Base-by-base conservation (phyloP, 2,888 invertebrate genomes). In the Drosophila acutilabella region DNA sequence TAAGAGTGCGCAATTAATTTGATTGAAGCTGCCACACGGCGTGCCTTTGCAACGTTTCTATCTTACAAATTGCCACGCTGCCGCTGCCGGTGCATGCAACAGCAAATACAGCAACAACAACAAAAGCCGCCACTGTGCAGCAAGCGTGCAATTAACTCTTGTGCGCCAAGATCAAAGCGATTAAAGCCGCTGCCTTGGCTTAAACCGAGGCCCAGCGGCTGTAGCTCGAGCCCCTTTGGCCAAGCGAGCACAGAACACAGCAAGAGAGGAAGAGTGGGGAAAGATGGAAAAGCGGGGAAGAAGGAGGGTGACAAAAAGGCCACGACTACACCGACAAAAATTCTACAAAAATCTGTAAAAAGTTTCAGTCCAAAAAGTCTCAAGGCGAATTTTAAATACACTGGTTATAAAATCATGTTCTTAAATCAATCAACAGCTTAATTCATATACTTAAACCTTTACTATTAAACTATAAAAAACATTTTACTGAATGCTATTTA, bases 11-110 rank as follows among this genome's bases (percentile, higher is more conserved):
- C 89, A 91, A 91, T 91, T 91, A 91, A 91, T 90, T 91, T 91
- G 91, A 91, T 91, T 91, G 91, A 90, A 90, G 89, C 90, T 88
- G 91, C 91, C 91, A 91, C 91, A 88, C 89, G 82, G 89, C 81
- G 74, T 78, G 88, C 77, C 80, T 73, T 44, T 73, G 69, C 82
- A 78, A 80, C 79, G 78, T 74, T 88, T 81, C 86, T 83, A 90
- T 80, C 67, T 73, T 70, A 84, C 85, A 83, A 83, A 83, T 88
- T 88, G 83, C 86, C 71, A 64, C 69, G 59, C 79, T 62, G 71
- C 69, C 69, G 59, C 79, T 62, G 71, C 69, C 64, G 71, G 51
- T 56, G 64, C 64, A 51, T 26, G 51, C 53, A 66, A 53, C 61
- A 57, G 18, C 36, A 64, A 26, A 65, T 64, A 56, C 64, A 51